A percentile compares a stretch with the other conserved stretches of the same genome.
These are phyloP conservation scores for Latheticus oryzae DNA, from an alignment of 2,888 invertebrate genomes.

Conservation along the genomic window DNA sequence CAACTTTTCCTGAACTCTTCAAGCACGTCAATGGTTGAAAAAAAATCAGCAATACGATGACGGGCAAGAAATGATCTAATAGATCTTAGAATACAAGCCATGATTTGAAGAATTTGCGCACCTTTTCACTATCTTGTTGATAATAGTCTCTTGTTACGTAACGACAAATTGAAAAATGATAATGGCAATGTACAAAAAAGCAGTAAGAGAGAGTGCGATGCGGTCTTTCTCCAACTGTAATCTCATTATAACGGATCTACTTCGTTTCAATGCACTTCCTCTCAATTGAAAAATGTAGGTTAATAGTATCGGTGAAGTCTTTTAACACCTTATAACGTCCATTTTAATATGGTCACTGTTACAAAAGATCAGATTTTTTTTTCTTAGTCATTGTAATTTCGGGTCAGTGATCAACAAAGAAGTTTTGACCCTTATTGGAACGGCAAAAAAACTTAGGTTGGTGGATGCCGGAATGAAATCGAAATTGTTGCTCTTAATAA, in stretches of 20 bases:
- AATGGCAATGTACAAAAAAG: constrained; percentile 17
- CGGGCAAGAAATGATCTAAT: constrained; percentile 17
- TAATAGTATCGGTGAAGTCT: constrained; percentile 13
- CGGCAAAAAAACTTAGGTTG: background rate
- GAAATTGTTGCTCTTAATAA: constrained; percentile 8
- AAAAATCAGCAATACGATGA: no score
- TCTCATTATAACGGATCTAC: constrained; percentile 16
- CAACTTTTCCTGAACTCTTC: constrained; percentile 12
- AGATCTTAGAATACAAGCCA: background rate
- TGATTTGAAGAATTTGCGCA: constrained; percentile 14
- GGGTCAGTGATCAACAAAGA: constrained; percentile 16
- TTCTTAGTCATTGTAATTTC: constrained; percentile 10
- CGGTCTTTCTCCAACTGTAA: constrained; percentile 7
- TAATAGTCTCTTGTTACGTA: constrained; percentile 14
- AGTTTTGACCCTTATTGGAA: constrained; percentile 3
- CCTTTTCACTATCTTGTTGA: background rate
- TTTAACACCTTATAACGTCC: constrained; percentile 5
- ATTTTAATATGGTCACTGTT: constrained; percentile 8
- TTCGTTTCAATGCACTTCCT: constrained; percentile 31
- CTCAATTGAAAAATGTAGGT: constrained; percentile 27
- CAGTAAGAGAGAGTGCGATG: no score
- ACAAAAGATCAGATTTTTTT: background rate
- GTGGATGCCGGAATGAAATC: constrained; percentile 4
- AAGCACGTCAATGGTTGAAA: constrained; percentile 4
- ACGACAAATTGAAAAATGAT: constrained; percentile 35